These are phyloP conservation scores for Euphydryas editha DNA, from an alignment of 2,888 invertebrate genomes.

Conservation along the genomic window DNA sequence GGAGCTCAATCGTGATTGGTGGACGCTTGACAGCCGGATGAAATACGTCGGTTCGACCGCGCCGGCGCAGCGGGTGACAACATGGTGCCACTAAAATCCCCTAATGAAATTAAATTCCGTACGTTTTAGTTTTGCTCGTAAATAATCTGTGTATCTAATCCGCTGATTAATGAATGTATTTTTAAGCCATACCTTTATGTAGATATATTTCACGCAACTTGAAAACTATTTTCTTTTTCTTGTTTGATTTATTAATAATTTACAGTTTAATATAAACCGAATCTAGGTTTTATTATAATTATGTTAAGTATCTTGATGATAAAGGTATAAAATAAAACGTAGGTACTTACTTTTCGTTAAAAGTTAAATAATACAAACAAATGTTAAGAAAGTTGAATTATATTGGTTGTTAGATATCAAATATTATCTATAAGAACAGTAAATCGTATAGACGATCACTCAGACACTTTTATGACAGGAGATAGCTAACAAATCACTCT, in stretches of 20 bases:
- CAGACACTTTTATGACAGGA: conserved; percentile 70
- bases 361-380: neutral
- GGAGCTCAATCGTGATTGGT: conserved; percentile 67
- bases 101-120: conserved; percentile 84
- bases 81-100: conserved; percentile 78
- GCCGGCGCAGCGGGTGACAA: conserved; percentile 79
- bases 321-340: neutral
- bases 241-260: neutral
- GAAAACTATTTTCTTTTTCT: neutral
- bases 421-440: conserved; percentile 57
- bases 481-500: conserved; percentile 69
- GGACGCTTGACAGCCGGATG: conserved; percentile 77
- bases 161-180: conserved; percentile 78
- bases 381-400: conserved; percentile 30
- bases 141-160: conserved; percentile 80
- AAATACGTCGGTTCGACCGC: conserved; percentile 71
- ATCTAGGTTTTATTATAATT: too few relatives aligned
- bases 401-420: conserved; percentile 36
- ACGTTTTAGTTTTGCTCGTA: conserved; percentile 80
- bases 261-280: too few relatives aligned
- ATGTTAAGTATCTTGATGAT: neutral
- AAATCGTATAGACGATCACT: conserved; percentile 62
- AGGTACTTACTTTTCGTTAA: too few relatives aligned
- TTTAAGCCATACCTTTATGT: conserved; percentile 51
- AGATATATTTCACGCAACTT: neutral